Conservation (phyloP, 1,140 invertebrate genomes). For the Megalonaias nervosa region DNA sequence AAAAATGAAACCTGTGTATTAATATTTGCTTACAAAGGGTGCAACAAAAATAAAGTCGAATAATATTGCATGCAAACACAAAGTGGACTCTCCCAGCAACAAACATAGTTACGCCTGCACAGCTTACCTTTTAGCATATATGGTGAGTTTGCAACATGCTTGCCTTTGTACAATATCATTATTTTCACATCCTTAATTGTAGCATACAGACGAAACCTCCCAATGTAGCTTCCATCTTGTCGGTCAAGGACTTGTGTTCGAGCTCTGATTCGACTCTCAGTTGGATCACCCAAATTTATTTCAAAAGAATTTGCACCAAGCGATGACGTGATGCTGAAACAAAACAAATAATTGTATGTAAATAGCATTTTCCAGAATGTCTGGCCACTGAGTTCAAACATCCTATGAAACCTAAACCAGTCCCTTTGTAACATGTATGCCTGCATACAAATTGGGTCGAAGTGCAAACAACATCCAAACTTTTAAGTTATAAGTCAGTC, state of each 20-base stretch:
- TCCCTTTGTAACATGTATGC: too few relatives aligned
- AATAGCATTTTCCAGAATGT: conserved; percentile 10
- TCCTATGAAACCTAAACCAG: too few relatives aligned
- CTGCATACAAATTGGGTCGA: too few relatives aligned
- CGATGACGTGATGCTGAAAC: conserved; percentile 62
- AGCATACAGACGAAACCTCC: conserved; percentile 86
- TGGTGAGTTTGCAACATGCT: conserved; percentile 80
- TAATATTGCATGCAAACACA: too few relatives aligned
- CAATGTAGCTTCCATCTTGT: conserved; percentile 88
- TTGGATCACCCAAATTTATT: conserved; percentile 34
- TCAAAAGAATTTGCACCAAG: conserved; percentile 58
- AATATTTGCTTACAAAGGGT: not conserved
- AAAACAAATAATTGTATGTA: conserved; percentile 63
- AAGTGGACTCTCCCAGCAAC: not conserved
- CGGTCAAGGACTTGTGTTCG: conserved; percentile 83
- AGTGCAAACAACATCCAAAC: too few relatives aligned
- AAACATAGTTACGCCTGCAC: not conserved
- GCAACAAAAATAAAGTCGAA: not conserved
- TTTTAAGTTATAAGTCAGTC: too few relatives aligned
- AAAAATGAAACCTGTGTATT: conserved; percentile 3
- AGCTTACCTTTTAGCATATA: conserved; percentile 78
- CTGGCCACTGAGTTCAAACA: too few relatives aligned
- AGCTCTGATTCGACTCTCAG: conserved; percentile 43
- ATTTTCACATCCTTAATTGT: conserved; percentile 83
- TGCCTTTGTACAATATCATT: conserved; percentile 78